Conservation (phyloP, 1,140 invertebrate species). For the Drosophila parabipectinata region DNA sequence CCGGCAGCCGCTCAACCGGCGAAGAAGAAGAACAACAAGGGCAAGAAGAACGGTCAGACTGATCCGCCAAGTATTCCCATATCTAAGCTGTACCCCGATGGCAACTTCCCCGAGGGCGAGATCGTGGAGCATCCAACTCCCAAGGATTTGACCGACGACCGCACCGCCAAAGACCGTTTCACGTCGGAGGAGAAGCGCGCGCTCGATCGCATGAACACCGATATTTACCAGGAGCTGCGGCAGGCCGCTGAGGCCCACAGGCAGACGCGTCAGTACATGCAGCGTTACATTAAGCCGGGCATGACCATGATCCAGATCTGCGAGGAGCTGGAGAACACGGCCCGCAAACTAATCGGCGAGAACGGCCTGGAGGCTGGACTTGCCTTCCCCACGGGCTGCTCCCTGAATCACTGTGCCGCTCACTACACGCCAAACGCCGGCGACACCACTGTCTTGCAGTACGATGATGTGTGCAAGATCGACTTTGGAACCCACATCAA, state of each 20-base stretch:
- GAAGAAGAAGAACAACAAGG: constrained; percentile 90
- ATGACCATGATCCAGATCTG: constrained; percentile 99
- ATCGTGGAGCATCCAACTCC: constrained; percentile 90
- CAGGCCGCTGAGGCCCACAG: constrained; percentile 98
- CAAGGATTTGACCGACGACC: constrained; percentile 89
- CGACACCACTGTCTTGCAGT: constrained; percentile 96
- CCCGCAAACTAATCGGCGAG: constrained; percentile 96
- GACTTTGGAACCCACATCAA: constrained; percentile 99
- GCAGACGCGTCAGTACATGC: constrained; percentile 96
- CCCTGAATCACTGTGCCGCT: constrained; percentile 98
- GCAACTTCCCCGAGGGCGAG: constrained; percentile 91
- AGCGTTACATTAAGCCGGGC: constrained; percentile 96
- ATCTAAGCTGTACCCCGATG: constrained; percentile 92
- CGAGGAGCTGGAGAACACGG: constrained; percentile 96
- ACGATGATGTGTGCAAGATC: constrained; percentile 99
- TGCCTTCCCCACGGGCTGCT: constrained; percentile 99
- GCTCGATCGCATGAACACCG: constrained; percentile 91
- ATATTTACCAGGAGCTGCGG: constrained; percentile 97
- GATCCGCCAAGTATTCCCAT: constrained; percentile 95
- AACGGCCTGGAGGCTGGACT: constrained; percentile 98
- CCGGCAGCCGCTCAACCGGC: constrained; percentile 84
- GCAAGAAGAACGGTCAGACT: constrained; percentile 87
- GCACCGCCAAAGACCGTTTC: constrained; percentile 94
- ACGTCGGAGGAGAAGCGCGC: constrained; percentile 95
- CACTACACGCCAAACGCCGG: constrained; percentile 99